phyloP scores from a whole-genome alignment of 2,888 invertebrate genomes.

The Ligdia adustata region DNA sequence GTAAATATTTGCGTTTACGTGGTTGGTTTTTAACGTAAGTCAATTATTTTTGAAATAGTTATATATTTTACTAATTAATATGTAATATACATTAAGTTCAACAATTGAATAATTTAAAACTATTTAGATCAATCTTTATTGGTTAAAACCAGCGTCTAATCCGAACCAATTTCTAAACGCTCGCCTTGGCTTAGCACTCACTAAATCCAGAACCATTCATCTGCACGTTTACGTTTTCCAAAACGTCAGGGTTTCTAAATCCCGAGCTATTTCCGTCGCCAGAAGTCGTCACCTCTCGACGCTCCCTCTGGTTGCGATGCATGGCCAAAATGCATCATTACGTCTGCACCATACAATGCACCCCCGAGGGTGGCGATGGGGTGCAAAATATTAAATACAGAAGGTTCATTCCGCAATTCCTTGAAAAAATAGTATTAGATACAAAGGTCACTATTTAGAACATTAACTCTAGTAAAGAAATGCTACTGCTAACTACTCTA shows the following conservation, averaged over 20 bases:
- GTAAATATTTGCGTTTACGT: no score
- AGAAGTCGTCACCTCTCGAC: constrained; percentile 36
- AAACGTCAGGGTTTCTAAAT: constrained; percentile 8
- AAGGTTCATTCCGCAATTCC: not conserved
- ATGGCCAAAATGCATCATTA: constrained; percentile 67
- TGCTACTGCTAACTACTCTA: no score
- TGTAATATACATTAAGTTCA: no score
- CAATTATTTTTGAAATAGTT: no score
- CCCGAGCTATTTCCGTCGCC: constrained; percentile 18
- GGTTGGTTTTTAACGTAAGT: no score
- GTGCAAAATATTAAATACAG: not conserved
- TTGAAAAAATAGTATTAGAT: no score
- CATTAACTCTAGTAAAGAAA: no score
- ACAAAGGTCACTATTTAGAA: no score
- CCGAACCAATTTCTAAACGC: not conserved
- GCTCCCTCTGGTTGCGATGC: constrained; percentile 38
- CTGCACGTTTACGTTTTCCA: constrained; percentile 16
- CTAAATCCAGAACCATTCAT: constrained; percentile 6
- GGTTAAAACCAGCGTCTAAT: not conserved
- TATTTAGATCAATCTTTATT: no score
- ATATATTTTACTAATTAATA: no score
- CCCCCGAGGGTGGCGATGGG: constrained; percentile 28
- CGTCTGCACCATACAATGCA: constrained; percentile 51
- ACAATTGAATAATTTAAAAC: no score
- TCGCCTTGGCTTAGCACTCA: not conserved